Conservation (phyloP, 1,140 invertebrate genomes). For the Portunus trituberculatus region DNA sequence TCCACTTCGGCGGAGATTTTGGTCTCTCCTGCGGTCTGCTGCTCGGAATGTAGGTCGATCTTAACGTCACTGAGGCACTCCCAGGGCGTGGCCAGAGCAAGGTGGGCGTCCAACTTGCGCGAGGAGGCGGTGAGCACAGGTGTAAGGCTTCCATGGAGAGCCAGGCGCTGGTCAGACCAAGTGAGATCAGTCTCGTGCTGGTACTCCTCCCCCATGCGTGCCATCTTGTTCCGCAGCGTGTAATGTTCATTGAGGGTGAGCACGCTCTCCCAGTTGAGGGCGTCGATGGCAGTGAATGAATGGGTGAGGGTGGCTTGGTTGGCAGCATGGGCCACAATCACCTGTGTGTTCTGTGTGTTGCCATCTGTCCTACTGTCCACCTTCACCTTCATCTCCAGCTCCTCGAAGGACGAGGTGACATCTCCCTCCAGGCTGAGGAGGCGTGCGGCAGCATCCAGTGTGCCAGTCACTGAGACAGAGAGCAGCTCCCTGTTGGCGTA, state of each 20-base stretch:
- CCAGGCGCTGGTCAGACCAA: background rate
- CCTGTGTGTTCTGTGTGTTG: constrained; percentile 45
- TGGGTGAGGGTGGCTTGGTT: constrained; percentile 36
- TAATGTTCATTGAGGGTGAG: constrained; percentile 37
- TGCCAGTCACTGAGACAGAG: constrained; percentile 35
- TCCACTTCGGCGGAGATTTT: constrained; percentile 24
- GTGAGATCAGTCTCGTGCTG: background rate
- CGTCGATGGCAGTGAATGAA: constrained; percentile 32
- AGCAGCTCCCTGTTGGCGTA: constrained; percentile 51
- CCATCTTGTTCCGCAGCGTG: constrained; percentile 46
- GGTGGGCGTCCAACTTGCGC: constrained; percentile 38
- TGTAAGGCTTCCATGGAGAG: background rate
- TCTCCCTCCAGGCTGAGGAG: constrained; percentile 43
- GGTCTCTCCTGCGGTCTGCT: constrained; percentile 30
- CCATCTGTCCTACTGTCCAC: constrained; percentile 41
- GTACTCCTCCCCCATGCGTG: constrained; percentile 10
- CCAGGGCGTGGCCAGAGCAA: constrained; percentile 37
- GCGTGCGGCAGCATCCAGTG: background rate
- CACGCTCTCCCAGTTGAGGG: constrained; percentile 62
- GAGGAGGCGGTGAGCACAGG: constrained; percentile 28
- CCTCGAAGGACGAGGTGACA: constrained; percentile 51
- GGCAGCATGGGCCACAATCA: background rate
- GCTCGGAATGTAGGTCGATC: constrained; percentile 31
- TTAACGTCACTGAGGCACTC: constrained; percentile 30
- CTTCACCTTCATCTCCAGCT: constrained; percentile 60